Conservation (phyloP, 2,113 vertebrate genomes). For the Rhizomys pruinosus region DNA sequence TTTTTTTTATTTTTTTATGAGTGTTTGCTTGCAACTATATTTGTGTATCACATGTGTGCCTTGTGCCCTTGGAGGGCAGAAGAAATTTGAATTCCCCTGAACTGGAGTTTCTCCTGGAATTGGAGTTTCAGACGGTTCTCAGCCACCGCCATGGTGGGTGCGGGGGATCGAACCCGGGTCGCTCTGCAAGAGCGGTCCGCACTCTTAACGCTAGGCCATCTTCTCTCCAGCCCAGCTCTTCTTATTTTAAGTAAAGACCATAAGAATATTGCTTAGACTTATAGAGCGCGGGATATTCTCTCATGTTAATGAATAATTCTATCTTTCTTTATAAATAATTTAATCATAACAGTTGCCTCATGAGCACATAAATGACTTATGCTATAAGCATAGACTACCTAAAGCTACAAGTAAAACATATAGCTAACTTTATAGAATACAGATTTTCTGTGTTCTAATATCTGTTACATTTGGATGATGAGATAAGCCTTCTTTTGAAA, state of each 20-base stretch:
- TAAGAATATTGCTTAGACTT: background rate
- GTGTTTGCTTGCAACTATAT: no score
- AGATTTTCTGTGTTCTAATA: background rate
- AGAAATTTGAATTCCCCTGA: no score
- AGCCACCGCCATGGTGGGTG: no score
- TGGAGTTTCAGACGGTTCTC: no score
- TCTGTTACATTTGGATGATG: background rate
- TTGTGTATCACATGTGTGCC: no score
- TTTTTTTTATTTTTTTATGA: no score
- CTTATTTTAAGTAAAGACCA: slow-evolving; percentile 29
- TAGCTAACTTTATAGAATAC: slow-evolving; percentile 4
- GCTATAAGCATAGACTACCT: background rate
- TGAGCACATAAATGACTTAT: slow-evolving; percentile 47
- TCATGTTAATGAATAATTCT: slow-evolving; percentile 42
- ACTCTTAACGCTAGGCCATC: no score
- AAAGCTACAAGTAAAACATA: slow-evolving; percentile 55
- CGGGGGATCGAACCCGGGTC: no score
- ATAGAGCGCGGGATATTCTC: background rate
- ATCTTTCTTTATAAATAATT: slow-evolving; percentile 53
- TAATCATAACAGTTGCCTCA: slow-evolving; percentile 28
- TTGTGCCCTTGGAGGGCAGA: no score
- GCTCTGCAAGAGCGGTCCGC: no score
- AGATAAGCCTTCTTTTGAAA: background rate
- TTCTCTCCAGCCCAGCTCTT: no score
- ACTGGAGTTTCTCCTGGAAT: no score